Base-by-base conservation (phyloP, 2,113 vertebrate species). In the Melanocharis versteri region DNA sequence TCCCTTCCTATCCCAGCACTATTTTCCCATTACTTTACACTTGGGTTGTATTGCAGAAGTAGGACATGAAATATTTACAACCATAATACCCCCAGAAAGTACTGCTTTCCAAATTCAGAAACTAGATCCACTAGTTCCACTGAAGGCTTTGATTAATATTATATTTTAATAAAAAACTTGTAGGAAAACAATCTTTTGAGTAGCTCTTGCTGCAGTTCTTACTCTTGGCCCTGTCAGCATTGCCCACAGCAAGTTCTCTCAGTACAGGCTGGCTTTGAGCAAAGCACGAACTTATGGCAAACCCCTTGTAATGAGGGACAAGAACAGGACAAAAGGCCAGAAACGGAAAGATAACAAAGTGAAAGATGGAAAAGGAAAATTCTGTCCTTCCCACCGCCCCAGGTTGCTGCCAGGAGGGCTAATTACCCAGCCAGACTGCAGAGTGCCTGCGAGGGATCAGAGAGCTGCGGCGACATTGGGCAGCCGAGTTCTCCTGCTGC, bases 401-500 rank as follows among this genome's bases (percentile, higher is more conserved):
- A 26, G 4, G 11, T 0, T 6, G 70, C 47, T 75, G 45, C 13
- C 71, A 48, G 54, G 27, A 77, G 54, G 39, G 68, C 33, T 22
- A 2, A 71, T 72, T 50, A 21, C 35, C 18, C 61, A 22, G 57
- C 8, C 31, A 28, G 45, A 2, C 5, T 2, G 2, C 1, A 3
- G 60, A 10, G 50, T 7, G 51, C 28, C 19, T 11, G 40, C 2
- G 9, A 7, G 77, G 39, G 48, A 19, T 7, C 6, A 2, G 7
- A 2, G 53, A 35, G 35, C 68, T 11, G 50, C 65, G 13, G 37
- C 1, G 0, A 8, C 20, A 8, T 3, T 17, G 23, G 12, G 50
- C 50, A 24, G 22, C 22, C 3, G 0, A 4, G 11, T 12, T 61
- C 33, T 21, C 12, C 60, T 24, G 10, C 40, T 2, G 39, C 50